Evolutionary conservation across 2,888 invertebrate species (phyloP).

Genomic region (Pyrocoelia pectoralis): DNA sequence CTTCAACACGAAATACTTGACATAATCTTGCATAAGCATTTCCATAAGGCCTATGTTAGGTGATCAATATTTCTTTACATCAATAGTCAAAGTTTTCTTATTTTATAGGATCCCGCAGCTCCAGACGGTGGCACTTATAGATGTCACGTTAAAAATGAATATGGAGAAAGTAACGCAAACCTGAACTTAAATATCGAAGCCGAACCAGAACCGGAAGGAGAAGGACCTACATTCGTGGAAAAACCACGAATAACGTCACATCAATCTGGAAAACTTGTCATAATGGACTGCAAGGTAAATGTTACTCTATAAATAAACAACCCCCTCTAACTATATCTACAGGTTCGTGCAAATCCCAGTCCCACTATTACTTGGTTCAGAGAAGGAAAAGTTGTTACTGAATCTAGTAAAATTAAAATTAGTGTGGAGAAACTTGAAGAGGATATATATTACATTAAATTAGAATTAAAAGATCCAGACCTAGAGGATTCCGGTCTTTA

Average conservation of each 20-base stretch:
- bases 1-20: too few relatives aligned
- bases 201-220: constrained; percentile 91
- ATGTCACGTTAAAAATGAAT: constrained; percentile 94
- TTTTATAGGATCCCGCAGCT: constrained; percentile 77
- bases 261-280: constrained; percentile 81
- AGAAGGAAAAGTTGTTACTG: constrained; percentile 79
- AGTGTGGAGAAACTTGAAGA: constrained; percentile 75
- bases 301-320: background rate
- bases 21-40: too few relatives aligned
- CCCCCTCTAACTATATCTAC: background rate
- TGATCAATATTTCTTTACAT: too few relatives aligned
- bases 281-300: constrained; percentile 84
- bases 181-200: constrained; percentile 97
- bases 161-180: constrained; percentile 96
- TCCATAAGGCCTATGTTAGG: too few relatives aligned
- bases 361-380: constrained; percentile 86
- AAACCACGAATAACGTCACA: constrained; percentile 89
- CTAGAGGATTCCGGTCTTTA: constrained; percentile 97
- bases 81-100: too few relatives aligned
- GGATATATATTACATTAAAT: constrained; percentile 85
- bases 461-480: constrained; percentile 90
- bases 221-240: constrained; percentile 93
- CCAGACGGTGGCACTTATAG: constrained; percentile 89
- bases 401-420: constrained; percentile 83
- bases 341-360: constrained; percentile 73